Conservation (phyloP, 2,797 vertebrate species). For the Brotula barbata region DNA sequence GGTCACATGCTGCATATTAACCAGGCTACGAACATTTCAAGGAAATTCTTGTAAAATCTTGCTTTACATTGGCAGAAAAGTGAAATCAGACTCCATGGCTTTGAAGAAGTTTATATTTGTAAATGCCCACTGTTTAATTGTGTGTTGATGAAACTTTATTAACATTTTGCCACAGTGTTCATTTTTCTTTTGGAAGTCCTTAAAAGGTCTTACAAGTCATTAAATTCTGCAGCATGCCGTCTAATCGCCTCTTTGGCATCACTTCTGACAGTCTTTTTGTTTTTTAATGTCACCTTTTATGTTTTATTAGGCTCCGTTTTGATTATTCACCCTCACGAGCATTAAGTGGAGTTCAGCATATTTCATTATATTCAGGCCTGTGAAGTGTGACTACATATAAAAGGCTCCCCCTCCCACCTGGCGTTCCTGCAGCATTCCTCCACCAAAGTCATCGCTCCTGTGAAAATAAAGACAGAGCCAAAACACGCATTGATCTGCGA, state of each 20-base stretch:
- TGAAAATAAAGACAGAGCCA: background rate
- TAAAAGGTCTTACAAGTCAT: background rate
- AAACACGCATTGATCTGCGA: conserved; percentile 31
- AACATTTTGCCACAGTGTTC: too few relatives aligned
- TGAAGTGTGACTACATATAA: background rate
- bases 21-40: too few relatives aligned
- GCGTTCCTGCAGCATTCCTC: background rate
- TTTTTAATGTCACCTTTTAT: background rate
- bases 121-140: too few relatives aligned
- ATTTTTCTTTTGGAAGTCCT: background rate
- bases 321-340: background rate
- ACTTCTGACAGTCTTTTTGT: background rate
- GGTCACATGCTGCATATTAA: too few relatives aligned
- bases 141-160: too few relatives aligned
- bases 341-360: background rate
- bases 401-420: background rate
- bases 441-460: background rate
- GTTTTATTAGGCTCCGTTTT: conserved; percentile 1
- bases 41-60: too few relatives aligned
- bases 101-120: too few relatives aligned
- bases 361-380: conserved; percentile 3
- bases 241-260: background rate
- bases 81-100: too few relatives aligned
- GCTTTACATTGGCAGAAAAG: too few relatives aligned
- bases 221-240: too few relatives aligned